Conservation (phyloP, 2,113 vertebrate genomes). For the Scartelaos histophorus region DNA sequence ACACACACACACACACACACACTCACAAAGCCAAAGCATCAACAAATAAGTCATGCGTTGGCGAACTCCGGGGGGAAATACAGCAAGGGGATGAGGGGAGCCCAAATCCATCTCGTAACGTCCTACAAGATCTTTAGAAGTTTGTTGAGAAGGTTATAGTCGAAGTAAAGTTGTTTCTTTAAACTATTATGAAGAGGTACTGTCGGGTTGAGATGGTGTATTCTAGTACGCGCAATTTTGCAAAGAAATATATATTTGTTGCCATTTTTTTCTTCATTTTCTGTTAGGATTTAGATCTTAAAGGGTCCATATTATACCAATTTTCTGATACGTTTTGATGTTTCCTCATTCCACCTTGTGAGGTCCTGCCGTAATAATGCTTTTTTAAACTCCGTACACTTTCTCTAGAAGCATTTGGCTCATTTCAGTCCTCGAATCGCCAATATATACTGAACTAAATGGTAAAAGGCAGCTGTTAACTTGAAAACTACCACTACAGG, state of each 20-base stretch:
- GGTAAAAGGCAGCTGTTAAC: too few relatives aligned
- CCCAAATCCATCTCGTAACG: not conserved
- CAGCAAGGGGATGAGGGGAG: constrained; percentile 14
- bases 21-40: constrained; percentile 62
- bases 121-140: not conserved
- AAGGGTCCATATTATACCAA: too few relatives aligned
- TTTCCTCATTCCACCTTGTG: too few relatives aligned
- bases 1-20: constrained; percentile 43
- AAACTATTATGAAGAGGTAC: not conserved
- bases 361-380: too few relatives aligned
- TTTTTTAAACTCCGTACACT: too few relatives aligned
- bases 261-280: not conserved
- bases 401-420: too few relatives aligned
- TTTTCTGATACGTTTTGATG: too few relatives aligned
- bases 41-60: constrained; percentile 58
- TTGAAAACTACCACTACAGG: too few relatives aligned
- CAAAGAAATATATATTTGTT: not conserved
- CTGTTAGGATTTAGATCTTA: not conserved
- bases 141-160: not conserved
- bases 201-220: not conserved
- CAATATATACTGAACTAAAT: too few relatives aligned
- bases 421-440: too few relatives aligned
- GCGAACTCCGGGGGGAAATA: constrained; percentile 5
- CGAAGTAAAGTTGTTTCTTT: not conserved
- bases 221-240: not conserved